Percentiles rank a stretch among this genome's conserved stretches.
Conservation (phyloP, 2,888 invertebrate genomes). For the Papilio demoleus region DNA sequence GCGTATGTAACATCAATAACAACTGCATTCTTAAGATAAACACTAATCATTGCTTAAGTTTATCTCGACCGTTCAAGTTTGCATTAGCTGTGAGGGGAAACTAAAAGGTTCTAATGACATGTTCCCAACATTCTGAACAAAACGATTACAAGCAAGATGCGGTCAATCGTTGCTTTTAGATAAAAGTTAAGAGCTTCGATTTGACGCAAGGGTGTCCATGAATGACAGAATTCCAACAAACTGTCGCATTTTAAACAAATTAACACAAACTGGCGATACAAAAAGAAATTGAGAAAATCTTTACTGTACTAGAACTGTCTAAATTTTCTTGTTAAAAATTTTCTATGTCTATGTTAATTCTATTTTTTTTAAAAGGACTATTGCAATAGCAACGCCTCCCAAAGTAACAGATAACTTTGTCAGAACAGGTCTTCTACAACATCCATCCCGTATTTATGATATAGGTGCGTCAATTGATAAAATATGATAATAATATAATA, state of each 20-base stretch:
- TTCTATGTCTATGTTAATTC: too few species aligned
- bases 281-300: too few species aligned
- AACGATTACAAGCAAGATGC: constrained; percentile 61
- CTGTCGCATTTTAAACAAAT: too few species aligned
- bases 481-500: constrained; percentile 6
- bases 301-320: too few species aligned
- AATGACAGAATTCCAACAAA: too few species aligned
- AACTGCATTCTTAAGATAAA: constrained; percentile 31
- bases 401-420: too few species aligned
- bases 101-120: constrained; percentile 59
- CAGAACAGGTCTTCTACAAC: neutral
- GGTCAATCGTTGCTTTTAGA: constrained; percentile 59
- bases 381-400: too few species aligned
- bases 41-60: constrained; percentile 29
- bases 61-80: constrained; percentile 36
- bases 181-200: constrained; percentile 61
- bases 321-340: too few species aligned
- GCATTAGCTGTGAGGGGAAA: constrained; percentile 42
- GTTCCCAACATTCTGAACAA: constrained; percentile 55
- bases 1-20: constrained; percentile 4
- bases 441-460: neutral
- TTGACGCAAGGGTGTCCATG: constrained; percentile 53
- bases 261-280: too few species aligned
- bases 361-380: too few species aligned
- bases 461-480: constrained; percentile 4